Evolutionary conservation across 2,888 invertebrate genomes (phyloP), one percentile per base, ranked within the genome.

Genomic region (Parnassius smintheus): DNA sequence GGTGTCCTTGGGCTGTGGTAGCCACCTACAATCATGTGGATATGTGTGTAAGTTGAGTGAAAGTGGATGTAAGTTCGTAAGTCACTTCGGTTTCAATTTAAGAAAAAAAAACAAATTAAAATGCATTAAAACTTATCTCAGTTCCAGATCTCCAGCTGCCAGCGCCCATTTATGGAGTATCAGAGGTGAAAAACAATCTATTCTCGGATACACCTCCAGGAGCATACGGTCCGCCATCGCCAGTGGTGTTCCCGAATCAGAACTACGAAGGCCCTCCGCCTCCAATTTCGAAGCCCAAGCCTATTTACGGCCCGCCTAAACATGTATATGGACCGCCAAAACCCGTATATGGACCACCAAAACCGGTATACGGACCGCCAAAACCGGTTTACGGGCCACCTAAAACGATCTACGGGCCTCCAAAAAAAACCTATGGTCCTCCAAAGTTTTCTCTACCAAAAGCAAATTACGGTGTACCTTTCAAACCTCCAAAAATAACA

Each of bases 81-180:
- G n/a, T n/a, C n/a, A n/a, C n/a, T n/a, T n/a, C n/a, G n/a, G 7
- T 7, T 35, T 35, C 35, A 35, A 7, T 35, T 35, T 35, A 25
- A 25, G n/a, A 7, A 7, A 35, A 35, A 35, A 35, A 35, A 35
- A 35, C 44, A 25, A n/a, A 9, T 44, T 46, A 48, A 51, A 44
- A 56, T 44, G 44, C 3, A 52, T 35, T 4, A 10, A 11, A 45
- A 13, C 60, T 61, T 46, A 54, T 67, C 25, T 65, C 69, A 80
- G 87, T 93, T 84, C 75, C 87, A 81, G 93, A 92, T 64, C 64
- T 81, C 1, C 82, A 74, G 12, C 81, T 88, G 12, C 94, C 94
- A 1, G 85, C 91, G 2, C 93, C 94, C 18, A 88, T 94, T 0
- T 94, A 94, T 74, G 94, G 94, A 60, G 92, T 92, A 0, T 94